phyloP scores from a whole-genome alignment of 2,797 vertebrate genomes.

The Lepus oiostolus region DNA sequence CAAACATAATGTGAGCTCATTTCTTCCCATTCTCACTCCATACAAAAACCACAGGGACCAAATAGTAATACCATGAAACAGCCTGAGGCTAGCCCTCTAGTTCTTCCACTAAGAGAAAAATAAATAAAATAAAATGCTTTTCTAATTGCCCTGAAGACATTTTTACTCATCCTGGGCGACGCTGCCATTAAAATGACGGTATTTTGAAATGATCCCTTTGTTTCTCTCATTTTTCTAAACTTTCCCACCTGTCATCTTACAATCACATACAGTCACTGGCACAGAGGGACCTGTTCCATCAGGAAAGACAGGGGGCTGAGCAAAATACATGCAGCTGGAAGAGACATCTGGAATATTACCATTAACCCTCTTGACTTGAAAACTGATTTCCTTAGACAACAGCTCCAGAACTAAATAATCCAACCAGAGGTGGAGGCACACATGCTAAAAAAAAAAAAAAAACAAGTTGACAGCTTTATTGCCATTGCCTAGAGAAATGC shows the following conservation, averaged over 20 bases:
- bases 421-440: constrained; percentile 47
- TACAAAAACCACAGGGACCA: constrained; percentile 56
- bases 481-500: constrained; percentile 66
- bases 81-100: constrained; percentile 67
- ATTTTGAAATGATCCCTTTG: constrained; percentile 69
- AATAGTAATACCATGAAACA: constrained; percentile 65
- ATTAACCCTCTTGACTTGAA: constrained; percentile 66
- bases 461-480: constrained; percentile 61
- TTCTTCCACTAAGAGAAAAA: constrained; percentile 71
- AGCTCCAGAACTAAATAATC: constrained; percentile 68
- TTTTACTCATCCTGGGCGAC: constrained; percentile 64
- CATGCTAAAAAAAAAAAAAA: constrained; percentile 65
- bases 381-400: constrained; percentile 71
- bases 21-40: constrained; percentile 25
- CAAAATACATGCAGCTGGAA: constrained; percentile 55
- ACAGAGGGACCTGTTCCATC: constrained; percentile 54
- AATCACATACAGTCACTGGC: constrained; percentile 61
- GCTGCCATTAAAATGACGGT: constrained; percentile 64
- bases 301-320: constrained; percentile 45
- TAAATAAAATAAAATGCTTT: constrained; percentile 68
- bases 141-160: constrained; percentile 74
- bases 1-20: constrained; percentile 63
- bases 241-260: constrained; percentile 62
- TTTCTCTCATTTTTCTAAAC: constrained; percentile 70
- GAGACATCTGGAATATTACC: constrained; percentile 75